Base-by-base conservation (phyloP, 2,888 invertebrate species). In the Amblyteles armatorius region DNA sequence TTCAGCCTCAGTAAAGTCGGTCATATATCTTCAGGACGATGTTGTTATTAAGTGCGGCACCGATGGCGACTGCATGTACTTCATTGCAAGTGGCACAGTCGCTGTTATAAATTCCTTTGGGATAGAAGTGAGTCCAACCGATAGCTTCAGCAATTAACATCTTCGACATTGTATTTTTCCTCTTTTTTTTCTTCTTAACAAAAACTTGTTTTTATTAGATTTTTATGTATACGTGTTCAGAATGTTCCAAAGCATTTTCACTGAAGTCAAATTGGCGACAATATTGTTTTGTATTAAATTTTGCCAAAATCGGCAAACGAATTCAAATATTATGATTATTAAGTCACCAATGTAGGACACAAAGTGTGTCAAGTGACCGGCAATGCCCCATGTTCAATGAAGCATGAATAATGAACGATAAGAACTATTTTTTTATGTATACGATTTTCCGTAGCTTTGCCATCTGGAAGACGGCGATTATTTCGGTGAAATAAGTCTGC, bases 401-500 rank as follows among this genome's bases (percentile, higher is more conserved):
- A 52, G 55, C 65, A 77, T 68, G 1, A 48, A 60, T 36, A 63
- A 82, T 60, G 3, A n/a, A 22, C 68, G 0, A 72, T 11, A 40
- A 74, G 3, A 33, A 57, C 11, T 29, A 5, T 44, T 65, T 63
- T 74, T n/a, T 5, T 2, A 44, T 52, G 26, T 26, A 13, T 19
- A 2, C 11, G 1, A 19, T 52, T 36, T 22, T 5, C 16, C 40
- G 7, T 36, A 68, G 36, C 67, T 95, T 79, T 94, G 94, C 85
- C 95, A 95, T 88, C 91, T 96, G 52, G 94, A 95, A 88, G 96
- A 96, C 86, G 96, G 96, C 0, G 95, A 94, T 40, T 93, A 94
- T 88, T 95, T 95, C 88, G 95, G 95, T 0, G 95, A 95, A 90
- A 92, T 94, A 60, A 94, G 94, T 13, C 87, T 95, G 57, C 91